These are phyloP conservation scores for Lytechinus variegatus DNA, from an alignment of 35 echinoderm and acorn worm genomes.

Conservation along the genomic window DNA sequence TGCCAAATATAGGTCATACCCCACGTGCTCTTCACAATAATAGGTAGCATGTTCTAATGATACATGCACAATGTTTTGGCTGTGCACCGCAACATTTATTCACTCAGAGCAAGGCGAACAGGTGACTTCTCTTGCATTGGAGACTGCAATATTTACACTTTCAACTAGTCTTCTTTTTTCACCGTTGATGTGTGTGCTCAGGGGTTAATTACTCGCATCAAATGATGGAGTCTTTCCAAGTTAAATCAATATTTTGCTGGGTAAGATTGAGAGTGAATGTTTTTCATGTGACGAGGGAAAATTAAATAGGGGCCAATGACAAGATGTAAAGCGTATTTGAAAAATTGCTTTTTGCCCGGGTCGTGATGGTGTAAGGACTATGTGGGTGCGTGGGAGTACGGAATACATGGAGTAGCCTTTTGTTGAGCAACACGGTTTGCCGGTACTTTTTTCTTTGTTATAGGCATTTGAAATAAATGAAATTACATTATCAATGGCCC, in stretches of 20 bases:
- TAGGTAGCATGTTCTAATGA: not conserved
- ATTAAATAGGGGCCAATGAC: too few relatives aligned
- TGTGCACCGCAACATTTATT: not conserved
- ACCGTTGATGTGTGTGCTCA: not conserved
- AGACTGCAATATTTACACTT: conserved; percentile 13
- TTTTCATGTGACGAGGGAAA: not conserved
- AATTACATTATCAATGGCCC: too few relatives aligned
- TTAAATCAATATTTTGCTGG: not conserved
- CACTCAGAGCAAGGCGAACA: not conserved
- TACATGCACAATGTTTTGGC: not conserved
- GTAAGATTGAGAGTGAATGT: not conserved
- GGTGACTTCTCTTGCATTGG: not conserved
- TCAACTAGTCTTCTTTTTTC: not conserved
- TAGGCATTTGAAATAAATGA: too few relatives aligned
- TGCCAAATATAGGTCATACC: not conserved
- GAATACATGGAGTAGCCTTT: too few relatives aligned
- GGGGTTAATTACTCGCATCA: not conserved
- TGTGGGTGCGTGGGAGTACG: too few relatives aligned
- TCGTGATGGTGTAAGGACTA: too few relatives aligned
- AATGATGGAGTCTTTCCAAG: not conserved
- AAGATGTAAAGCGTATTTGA: too few relatives aligned
- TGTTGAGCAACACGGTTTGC: too few relatives aligned
- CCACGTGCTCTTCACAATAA: not conserved
- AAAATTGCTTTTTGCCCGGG: too few relatives aligned
- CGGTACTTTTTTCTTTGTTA: too few relatives aligned